Percentiles rank a stretch among this genome's conserved stretches.
phyloP scores from a whole-genome alignment of 2,888 invertebrate species.

The Drosophila algonquin region DNA sequence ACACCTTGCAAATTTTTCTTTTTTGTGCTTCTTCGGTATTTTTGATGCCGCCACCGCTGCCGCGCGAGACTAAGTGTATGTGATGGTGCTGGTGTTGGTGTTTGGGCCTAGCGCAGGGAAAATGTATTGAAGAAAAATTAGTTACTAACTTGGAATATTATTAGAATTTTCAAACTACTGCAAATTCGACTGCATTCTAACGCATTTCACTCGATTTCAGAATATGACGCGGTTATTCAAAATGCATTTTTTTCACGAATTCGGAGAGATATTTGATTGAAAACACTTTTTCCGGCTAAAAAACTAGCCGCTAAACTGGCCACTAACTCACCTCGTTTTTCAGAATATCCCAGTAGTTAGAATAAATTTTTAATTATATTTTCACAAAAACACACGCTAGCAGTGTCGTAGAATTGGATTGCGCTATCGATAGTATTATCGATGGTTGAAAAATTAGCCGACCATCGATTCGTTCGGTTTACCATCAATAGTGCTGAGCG shows the following conservation, averaged over 20 bases:
- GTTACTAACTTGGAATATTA: slow-evolving; percentile 26
- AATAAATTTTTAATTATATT: slow-evolving; percentile 76
- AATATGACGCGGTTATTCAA: slow-evolving; percentile 71
- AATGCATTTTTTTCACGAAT: slow-evolving; percentile 47
- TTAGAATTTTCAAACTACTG: slow-evolving; percentile 12
- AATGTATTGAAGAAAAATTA: slow-evolving; percentile 45
- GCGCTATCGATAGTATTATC: too few species aligned
- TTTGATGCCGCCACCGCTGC: slow-evolving; percentile 62
- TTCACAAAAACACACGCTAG: slow-evolving; percentile 70
- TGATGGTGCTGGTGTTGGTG: slow-evolving; percentile 42
- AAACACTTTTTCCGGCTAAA: slow-evolving; percentile 11
- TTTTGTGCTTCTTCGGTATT: slow-evolving; percentile 64
- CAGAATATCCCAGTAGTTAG: slow-evolving; percentile 64
- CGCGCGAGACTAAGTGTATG: slow-evolving; percentile 23
- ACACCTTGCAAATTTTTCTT: slow-evolving; percentile 74
- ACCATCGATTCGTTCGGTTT: too few species aligned
- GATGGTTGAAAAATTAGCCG: too few species aligned
- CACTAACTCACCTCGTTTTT: slow-evolving; percentile 53
- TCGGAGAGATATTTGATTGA: not conserved
- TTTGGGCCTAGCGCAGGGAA: slow-evolving; percentile 17
- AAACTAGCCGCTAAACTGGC: slow-evolving; percentile 47
- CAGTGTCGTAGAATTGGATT: too few species aligned
- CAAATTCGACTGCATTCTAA: slow-evolving; percentile 33
- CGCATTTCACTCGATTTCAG: slow-evolving; percentile 58
- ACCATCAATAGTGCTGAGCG: too few species aligned